Base-by-base conservation (phyloP, 2,888 invertebrate species). In the Junonia oenone region DNA sequence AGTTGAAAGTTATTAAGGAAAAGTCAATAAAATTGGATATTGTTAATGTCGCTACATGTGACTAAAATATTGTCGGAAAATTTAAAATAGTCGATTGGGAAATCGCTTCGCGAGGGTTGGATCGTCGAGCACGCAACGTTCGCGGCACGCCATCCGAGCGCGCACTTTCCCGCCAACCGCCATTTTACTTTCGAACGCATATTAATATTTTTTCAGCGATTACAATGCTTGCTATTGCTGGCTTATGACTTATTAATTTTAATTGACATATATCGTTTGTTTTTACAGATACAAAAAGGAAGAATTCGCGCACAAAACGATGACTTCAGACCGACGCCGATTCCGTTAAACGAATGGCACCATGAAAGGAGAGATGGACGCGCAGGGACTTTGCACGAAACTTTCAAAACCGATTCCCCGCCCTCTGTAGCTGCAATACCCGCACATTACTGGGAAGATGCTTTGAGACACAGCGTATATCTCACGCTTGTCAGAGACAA, bases 401-500 rank as follows among this genome's bases (percentile, higher is more conserved):
- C 72, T 6, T 69, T 76, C 50, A 64, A 68, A 37, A 77, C 78
- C 14, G 76, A 75, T 9, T 56, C 67, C 5, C 67, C 76, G 9
- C 66, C 72, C 0, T 55, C 73, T 1, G 65, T 67, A 17, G 75
- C 75, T 17, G 74, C 70, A 0, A 61, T 79, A 17, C 86, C 85
- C 2, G 89, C 91, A 1, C 88, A 82, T 63, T 90, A 90, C 67
- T 95, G 94, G 94, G 93, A 94, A 74, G 91, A 92, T 56, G 93
- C 94, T 1, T 75, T 95, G 31, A 90, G 93, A 57, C 94, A 94
- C 78, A 93, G 94, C 60, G 92, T 93, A 5, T 93, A 92, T 68
- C 86, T 94, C 62, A 92, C 94, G 1, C 83, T 94, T 9, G 84
- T 92, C 51, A 78, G 92, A 62, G 92, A 92, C 67, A 90, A 91